Percentiles rank a stretch among this genome's conserved stretches.
phyloP scores from a whole-genome alignment of 2,888 invertebrate species.

The Agrochola lota region DNA sequence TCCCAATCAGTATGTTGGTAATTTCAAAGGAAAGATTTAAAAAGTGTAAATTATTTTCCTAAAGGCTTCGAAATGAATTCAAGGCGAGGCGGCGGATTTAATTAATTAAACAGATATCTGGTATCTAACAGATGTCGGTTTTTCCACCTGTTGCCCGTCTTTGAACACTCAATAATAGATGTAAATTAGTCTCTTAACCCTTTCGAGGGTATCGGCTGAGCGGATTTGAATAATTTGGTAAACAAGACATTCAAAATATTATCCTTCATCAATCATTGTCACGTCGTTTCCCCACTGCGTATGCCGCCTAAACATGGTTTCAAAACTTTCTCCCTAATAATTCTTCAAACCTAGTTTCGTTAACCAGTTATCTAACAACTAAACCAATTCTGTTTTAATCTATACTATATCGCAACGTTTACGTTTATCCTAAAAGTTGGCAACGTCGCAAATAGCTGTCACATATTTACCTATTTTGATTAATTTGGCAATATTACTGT shows the following conservation, averaged over 20 bases:
- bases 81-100: conserved; percentile 17
- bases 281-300: not conserved
- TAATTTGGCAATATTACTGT: no score
- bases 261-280: no score
- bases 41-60: conserved; percentile 35
- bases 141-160: conserved; percentile 54
- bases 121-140: conserved; percentile 41
- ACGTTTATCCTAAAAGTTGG: no score
- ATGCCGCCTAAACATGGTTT: not conserved
- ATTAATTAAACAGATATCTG: conserved; percentile 38
- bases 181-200: conserved; percentile 6
- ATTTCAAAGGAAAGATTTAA: conserved; percentile 5
- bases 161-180: conserved; percentile 9
- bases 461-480: no score
- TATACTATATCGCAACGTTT: no score
- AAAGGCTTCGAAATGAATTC: conserved; percentile 48
- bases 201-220: not conserved
- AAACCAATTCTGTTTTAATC: no score
- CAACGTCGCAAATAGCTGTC: no score
- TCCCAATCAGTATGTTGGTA: not conserved
- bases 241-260: no score
- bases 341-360: not conserved
- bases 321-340: no score
- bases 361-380: no score
- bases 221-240: conserved; percentile 1